Evolutionary conservation across 2,113 vertebrate genomes (phyloP).

Genomic region (Leucosticte australis): DNA sequence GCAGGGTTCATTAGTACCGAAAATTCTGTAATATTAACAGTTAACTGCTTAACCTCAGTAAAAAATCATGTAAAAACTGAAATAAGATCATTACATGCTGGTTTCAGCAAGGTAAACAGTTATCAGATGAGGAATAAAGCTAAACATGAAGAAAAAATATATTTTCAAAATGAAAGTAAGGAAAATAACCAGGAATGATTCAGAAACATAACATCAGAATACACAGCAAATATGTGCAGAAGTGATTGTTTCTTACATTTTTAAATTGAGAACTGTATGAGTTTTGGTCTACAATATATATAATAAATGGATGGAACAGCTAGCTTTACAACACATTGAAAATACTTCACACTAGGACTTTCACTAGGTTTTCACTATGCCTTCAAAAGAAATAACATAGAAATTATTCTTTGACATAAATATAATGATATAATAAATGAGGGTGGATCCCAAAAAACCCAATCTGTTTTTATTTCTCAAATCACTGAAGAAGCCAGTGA

Average conservation of each 20-base stretch:
- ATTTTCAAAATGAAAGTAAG: background rate
- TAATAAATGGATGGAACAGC: background rate
- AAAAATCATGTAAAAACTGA: background rate
- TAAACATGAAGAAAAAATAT: background rate
- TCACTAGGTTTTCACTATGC: background rate
- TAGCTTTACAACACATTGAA: background rate
- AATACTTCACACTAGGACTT: background rate
- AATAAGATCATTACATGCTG: background rate
- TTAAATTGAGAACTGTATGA: background rate
- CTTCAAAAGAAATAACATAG: background rate
- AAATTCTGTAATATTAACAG: background rate
- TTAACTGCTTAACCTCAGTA: background rate
- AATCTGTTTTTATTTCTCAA: background rate
- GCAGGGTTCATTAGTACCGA: accelerated
- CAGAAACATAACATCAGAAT: background rate
- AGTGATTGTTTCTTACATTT: background rate
- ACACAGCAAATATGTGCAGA: background rate
- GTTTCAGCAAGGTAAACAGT: background rate
- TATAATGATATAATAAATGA: background rate
- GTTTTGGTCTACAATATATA: background rate
- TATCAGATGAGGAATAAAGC: background rate
- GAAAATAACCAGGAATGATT: background rate
- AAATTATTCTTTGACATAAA: background rate
- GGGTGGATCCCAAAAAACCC: background rate
- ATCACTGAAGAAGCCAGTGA: background rate